Evolutionary conservation across 53 echinoderm and acorn worm species (phyloP).

Genomic region (Echinarachnius parma): DNA sequence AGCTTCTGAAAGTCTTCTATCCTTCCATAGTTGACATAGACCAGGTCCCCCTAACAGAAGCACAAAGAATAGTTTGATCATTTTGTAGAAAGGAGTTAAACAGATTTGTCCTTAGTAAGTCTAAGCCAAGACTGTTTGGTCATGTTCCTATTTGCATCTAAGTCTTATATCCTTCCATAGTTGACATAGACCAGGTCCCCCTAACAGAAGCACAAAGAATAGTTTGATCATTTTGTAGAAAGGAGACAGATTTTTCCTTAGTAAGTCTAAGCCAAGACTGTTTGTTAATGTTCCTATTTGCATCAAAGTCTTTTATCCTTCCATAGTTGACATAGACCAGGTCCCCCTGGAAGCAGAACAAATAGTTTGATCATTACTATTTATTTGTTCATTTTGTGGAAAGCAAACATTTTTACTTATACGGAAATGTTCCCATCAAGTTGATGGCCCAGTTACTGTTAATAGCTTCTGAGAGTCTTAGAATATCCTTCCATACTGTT

Average conservation of each 20-base stretch:
- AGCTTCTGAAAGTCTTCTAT: slow-evolving; percentile 85
- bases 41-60: slow-evolving; percentile 76
- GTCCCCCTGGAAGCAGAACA: slow-evolving; percentile 62
- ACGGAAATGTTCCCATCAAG: too few species aligned
- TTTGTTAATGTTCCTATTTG: slow-evolving; percentile 34
- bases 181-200: slow-evolving; percentile 95
- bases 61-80: too few species aligned
- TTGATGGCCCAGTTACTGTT: too few species aligned
- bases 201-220: slow-evolving; percentile 35
- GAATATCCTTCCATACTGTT: too few species aligned
- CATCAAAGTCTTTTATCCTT: slow-evolving; percentile 78
- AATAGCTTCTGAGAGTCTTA: too few species aligned
- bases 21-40: slow-evolving; percentile 92
- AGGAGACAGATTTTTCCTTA: too few species aligned
- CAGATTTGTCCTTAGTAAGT: slow-evolving; percentile 81
- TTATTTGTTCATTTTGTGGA: too few species aligned
- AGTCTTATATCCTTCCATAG: slow-evolving; percentile 89
- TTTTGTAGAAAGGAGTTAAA: too few species aligned
- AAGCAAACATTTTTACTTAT: too few species aligned
- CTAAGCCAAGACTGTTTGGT: slow-evolving; percentile 52
- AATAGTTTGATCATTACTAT: too few species aligned
- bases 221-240: too few species aligned
- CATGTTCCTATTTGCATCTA: slow-evolving; percentile 43
- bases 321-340: slow-evolving; percentile 96
- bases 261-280: slow-evolving; percentile 61